Conservation (phyloP, 1,140 invertebrate genomes). For the Orchesella cincta region DNA sequence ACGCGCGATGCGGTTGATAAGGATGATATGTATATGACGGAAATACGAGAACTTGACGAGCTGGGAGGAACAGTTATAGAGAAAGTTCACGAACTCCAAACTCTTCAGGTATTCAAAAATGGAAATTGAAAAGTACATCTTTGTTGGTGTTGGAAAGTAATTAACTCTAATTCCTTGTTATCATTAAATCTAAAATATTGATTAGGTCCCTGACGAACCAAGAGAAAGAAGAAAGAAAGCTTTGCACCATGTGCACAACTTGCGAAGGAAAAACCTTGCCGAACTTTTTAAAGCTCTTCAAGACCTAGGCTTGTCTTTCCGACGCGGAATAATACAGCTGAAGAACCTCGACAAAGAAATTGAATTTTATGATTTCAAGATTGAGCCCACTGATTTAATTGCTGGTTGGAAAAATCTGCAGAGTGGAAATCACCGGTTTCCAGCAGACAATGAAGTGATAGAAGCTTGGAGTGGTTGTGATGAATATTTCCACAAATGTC, state of each 20-base stretch:
- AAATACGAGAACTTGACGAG: slow-evolving; percentile 64
- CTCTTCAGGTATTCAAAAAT: slow-evolving; percentile 69
- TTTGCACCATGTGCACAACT: slow-evolving; percentile 69
- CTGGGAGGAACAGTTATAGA: slow-evolving; percentile 68
- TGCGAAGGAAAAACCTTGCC: slow-evolving; percentile 77
- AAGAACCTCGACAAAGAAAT: slow-evolving; percentile 53
- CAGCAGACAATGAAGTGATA: slow-evolving; percentile 61
- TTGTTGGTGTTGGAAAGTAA: neutral
- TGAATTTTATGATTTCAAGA: slow-evolving; percentile 47
- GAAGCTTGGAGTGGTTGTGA: slow-evolving; percentile 73
- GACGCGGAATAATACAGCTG: slow-evolving; percentile 67
- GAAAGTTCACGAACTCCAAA: slow-evolving; percentile 61
- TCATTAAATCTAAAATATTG: slow-evolving; percentile 27
- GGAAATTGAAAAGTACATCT: neutral
- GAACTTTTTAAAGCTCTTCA: slow-evolving; percentile 79
- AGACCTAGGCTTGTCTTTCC: slow-evolving; percentile 75
- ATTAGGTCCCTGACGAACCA: slow-evolving; percentile 62
- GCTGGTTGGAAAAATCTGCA: slow-evolving; percentile 54
- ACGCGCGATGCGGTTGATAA: slow-evolving; percentile 51
- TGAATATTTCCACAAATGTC: slow-evolving; percentile 72
- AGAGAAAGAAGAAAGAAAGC: slow-evolving; percentile 72
- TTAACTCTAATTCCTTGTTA: slow-evolving; percentile 6
- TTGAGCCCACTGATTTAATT: slow-evolving; percentile 65
- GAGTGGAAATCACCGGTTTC: neutral
- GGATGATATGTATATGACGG: slow-evolving; percentile 15